A percentile compares a stretch with the other conserved stretches of the same genome.
These are phyloP conservation scores for Aramus guarauna DNA, from an alignment of 2,113 vertebrate genomes.

Conservation along the genomic window DNA sequence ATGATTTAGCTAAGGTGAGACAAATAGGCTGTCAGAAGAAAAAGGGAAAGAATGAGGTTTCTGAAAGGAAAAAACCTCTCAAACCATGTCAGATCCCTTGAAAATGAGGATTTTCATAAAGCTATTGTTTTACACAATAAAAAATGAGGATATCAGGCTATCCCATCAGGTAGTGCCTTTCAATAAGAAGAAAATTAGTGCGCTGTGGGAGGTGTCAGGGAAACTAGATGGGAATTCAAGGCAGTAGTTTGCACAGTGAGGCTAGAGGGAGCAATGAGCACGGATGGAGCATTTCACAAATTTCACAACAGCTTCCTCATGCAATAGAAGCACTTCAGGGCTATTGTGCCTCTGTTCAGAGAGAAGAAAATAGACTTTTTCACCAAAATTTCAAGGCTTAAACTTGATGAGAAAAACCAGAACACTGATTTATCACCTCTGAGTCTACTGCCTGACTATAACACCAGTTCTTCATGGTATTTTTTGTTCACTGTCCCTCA, in stretches of 20 bases:
- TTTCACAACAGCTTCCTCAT: background rate
- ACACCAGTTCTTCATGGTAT: background rate
- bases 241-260: background rate
- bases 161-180: background rate
- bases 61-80: background rate
- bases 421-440: background rate
- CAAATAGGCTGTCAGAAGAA: conserved; percentile 6
- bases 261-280: background rate
- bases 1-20: conserved; percentile 36
- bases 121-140: background rate
- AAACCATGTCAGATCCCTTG: background rate
- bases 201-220: background rate
- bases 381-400: background rate
- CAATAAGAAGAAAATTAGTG: background rate
- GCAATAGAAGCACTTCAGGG: background rate
- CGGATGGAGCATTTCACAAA: background rate
- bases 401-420: background rate
- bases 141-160: background rate
- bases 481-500: background rate
- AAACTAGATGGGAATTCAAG: background rate
- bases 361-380: background rate
- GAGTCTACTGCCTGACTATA: background rate
- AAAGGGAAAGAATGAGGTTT: background rate
- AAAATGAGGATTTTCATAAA: background rate
- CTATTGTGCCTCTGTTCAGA: background rate